Evolutionary conservation across 2,797 vertebrate species (phyloP), one percentile per base, ranked within the genome.

Genomic region (Channa striata): DNA sequence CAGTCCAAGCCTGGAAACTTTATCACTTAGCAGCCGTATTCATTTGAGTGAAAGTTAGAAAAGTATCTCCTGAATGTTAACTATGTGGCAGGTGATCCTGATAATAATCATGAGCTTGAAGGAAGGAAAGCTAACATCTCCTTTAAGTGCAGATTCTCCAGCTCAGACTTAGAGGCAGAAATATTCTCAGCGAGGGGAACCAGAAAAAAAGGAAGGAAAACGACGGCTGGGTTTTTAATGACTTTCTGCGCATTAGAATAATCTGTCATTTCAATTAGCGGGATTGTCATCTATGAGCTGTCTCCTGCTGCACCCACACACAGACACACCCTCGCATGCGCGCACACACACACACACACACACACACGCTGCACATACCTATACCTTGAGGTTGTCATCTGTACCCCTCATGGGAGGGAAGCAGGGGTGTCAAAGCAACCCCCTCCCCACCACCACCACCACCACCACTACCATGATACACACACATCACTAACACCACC

Each of bases 211-310:
- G 74, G 75, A 82, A 78, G 85, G 84, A 90, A 92, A 91, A 89
- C 85, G 92, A 74, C 79, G 70, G 82, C 83, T 83, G 78, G 89
- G 82, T 91, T 93, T 94, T 94, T 94, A 95, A 94, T 93, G 93
- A 94, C 92, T 93, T 94, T 94, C 93, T 90, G 85, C 93, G 92
- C 92, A 93, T 95, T 94, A 93, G 93, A 94, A 94, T 95, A 93
- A 95, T 94, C 94, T 95, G 93, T 95, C 93, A 93, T 93, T 94
- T 94, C 93, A 94, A 94, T 94, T 95, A 94, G 91, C 72, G 36
- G 91, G 86, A 93, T 94, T 94, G 93, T 95, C 93, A 94, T 93
- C 89, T 87, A 47, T 75, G 84, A 93, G 91, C 94, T 77, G 89
- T 91, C 90, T 93, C 84, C 87, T 49, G 82, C 87, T 86, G 91